A percentile compares a stretch with the other conserved stretches of the same genome.
These are phyloP conservation scores for Brachionus angularis DNA, from an alignment of 1,140 invertebrate species.

Conservation along the genomic window DNA sequence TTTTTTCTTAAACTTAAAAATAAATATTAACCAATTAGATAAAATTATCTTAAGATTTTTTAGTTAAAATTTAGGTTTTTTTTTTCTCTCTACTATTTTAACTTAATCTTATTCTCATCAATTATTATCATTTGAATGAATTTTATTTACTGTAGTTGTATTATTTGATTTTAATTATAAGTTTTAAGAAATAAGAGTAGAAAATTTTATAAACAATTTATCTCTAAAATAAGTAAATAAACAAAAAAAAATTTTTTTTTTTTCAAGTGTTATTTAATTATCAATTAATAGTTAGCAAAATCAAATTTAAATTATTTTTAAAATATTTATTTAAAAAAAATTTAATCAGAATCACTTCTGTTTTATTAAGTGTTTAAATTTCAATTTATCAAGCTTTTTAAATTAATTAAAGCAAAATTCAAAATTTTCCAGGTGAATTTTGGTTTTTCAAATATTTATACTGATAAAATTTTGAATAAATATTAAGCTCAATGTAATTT, in stretches of 20 bases:
- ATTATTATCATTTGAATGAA: constrained; percentile 37
- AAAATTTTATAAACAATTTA: too few relatives aligned
- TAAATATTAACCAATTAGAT: constrained; percentile 39
- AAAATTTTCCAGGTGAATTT: neutral
- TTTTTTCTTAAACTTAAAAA: too few relatives aligned
- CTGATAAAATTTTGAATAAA: constrained; percentile 23
- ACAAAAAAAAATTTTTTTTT: too few relatives aligned
- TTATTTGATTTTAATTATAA: too few relatives aligned
- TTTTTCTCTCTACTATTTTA: too few relatives aligned
- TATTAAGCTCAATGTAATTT: too few relatives aligned
- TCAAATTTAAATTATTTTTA: constrained; percentile 2
- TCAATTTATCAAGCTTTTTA: neutral
- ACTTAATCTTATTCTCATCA: constrained; percentile 15
- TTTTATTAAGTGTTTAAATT: constrained; percentile 23
- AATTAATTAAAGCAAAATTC: neutral
- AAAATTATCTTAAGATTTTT: constrained; percentile 31
- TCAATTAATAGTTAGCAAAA: constrained; percentile 14
- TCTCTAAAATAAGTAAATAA: constrained; percentile 14
- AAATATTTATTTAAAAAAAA: neutral
- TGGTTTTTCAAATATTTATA: neutral
- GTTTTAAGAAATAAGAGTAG: too few relatives aligned
- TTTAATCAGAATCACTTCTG: constrained; percentile 13
- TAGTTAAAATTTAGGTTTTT: constrained; percentile 2
- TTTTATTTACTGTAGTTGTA: too few relatives aligned
- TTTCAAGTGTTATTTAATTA: constrained; percentile 5